These are phyloP conservation scores for Isurus oxyrinchus DNA, from an alignment of 2,113 vertebrate species.

Conservation along the genomic window DNA sequence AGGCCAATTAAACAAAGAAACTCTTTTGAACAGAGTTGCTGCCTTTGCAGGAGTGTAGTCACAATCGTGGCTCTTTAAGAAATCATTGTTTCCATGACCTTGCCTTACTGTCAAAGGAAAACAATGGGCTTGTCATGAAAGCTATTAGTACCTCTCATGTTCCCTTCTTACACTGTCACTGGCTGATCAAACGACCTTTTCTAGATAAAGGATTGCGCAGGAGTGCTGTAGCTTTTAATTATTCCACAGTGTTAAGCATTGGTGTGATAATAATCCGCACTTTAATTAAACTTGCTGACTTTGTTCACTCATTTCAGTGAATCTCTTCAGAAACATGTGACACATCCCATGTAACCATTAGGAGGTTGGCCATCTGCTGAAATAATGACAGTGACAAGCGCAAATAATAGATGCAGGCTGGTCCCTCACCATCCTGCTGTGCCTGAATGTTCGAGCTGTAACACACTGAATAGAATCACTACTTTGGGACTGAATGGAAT, in stretches of 20 bases:
- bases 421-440: not conserved
- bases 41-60: not conserved
- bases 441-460: too few relatives aligned
- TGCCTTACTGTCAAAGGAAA: not conserved
- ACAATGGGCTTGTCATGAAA: not conserved
- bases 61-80: not conserved
- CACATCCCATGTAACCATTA: not conserved
- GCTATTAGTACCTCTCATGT: not conserved
- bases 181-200: not conserved
- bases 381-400: not conserved
- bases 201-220: not conserved
- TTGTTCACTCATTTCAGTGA: not conserved
- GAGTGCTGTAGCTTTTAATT: not conserved
- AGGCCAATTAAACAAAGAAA: not conserved
- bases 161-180: not conserved
- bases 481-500: not conserved
- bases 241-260: not conserved
- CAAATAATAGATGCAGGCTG: too few relatives aligned
- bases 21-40: too few relatives aligned
- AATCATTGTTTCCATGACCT: not conserved
- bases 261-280: not conserved
- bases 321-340: not conserved
- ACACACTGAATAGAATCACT: not conserved
- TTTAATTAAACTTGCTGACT: not conserved
- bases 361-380: not conserved